Percentiles rank a stretch among this genome's conserved stretches.
These are phyloP conservation scores for Euzetes globulus DNA, from an alignment of 2,888 invertebrate species.

Conservation along the genomic window DNA sequence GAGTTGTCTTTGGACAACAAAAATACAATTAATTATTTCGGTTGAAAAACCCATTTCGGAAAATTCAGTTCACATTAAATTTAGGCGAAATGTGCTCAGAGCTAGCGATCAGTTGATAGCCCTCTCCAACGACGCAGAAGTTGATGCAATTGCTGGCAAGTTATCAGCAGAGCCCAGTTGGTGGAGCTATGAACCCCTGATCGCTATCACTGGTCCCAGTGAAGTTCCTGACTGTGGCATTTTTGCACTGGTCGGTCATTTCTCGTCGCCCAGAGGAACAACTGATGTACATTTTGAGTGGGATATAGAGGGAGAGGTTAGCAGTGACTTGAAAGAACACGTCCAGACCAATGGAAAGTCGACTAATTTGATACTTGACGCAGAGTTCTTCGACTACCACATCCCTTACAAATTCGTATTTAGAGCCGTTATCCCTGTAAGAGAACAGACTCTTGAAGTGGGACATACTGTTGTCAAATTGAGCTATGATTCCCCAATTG, in stretches of 20 bases:
- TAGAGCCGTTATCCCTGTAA: conserved; percentile 36
- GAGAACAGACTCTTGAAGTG: conserved; percentile 37
- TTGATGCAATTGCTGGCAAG: conserved; percentile 27
- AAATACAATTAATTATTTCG: conserved; percentile 42
- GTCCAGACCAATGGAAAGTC: conserved; percentile 21
- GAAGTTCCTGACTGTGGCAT: conserved; percentile 40
- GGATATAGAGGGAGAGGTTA: conserved; percentile 24
- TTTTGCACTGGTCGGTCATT: conserved; percentile 40
- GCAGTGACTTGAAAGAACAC: conserved; percentile 33
- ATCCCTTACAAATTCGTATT: conserved; percentile 39
- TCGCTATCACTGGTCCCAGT: conserved; percentile 39
- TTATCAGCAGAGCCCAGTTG: conserved; percentile 34
- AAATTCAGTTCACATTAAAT: conserved; percentile 38
- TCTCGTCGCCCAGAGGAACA: conserved; percentile 41
- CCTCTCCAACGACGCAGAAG: conserved; percentile 37
- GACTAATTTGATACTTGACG: conserved; percentile 35
- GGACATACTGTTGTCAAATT: conserved; percentile 36
- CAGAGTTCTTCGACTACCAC: conserved; percentile 37
- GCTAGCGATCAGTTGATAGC: conserved; percentile 39
- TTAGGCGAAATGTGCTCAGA: conserved; percentile 37
- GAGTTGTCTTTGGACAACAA: conserved; percentile 43
- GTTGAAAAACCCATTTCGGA: conserved; percentile 38
- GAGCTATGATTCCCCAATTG: conserved; percentile 39
- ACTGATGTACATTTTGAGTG: conserved; percentile 37
- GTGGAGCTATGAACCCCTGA: conserved; percentile 36